These are phyloP conservation scores for Perccottus glenii DNA, from an alignment of 2,113 vertebrate species.

Conservation along the genomic window DNA sequence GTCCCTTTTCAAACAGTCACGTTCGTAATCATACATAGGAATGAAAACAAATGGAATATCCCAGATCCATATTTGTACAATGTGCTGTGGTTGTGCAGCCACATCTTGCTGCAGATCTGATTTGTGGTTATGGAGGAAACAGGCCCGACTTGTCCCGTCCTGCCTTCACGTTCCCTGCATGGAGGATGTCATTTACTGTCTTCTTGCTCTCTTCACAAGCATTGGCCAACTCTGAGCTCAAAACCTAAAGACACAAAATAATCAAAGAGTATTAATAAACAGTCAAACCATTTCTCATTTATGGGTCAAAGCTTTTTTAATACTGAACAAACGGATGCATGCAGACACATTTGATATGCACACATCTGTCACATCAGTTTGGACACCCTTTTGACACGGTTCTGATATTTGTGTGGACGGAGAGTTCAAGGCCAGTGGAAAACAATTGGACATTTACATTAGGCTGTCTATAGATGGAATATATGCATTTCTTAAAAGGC, in stretches of 20 bases:
- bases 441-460: too few relatives aligned
- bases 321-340: too few relatives aligned
- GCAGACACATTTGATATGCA: too few relatives aligned
- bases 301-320: too few relatives aligned
- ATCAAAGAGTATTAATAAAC: neutral
- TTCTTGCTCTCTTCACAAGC: slow-evolving; percentile 97
- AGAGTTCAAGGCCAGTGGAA: too few relatives aligned
- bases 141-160: slow-evolving; percentile 90
- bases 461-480: too few relatives aligned
- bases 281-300: neutral
- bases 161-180: slow-evolving; percentile 92
- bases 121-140: slow-evolving; percentile 59
- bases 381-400: too few relatives aligned
- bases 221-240: slow-evolving; percentile 94
- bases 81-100: slow-evolving; percentile 49
- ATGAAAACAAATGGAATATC: slow-evolving; percentile 60
- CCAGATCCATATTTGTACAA: slow-evolving; percentile 58
- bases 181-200: slow-evolving; percentile 93
- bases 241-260: slow-evolving; percentile 76
- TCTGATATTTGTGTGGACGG: too few relatives aligned
- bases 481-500: too few relatives aligned
- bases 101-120: slow-evolving; percentile 43
- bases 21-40: slow-evolving; percentile 61
- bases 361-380: too few relatives aligned
- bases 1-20: slow-evolving; percentile 76